Evolutionary conservation across 2,888 invertebrate species (phyloP).

Genomic region (Dendrolimus pini): DNA sequence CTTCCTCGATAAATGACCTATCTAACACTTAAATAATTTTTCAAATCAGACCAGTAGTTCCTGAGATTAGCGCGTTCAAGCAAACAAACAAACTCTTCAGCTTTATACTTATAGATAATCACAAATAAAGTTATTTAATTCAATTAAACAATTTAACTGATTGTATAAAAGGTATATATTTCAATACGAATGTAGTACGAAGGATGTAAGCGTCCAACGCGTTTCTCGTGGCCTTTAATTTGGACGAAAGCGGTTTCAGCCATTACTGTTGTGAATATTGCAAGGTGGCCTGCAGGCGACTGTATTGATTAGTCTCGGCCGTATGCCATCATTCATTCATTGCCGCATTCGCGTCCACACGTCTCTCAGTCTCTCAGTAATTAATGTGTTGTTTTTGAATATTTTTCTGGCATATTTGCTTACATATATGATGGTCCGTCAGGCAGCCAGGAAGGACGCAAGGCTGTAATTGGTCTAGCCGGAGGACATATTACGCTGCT

Average conservation of each 20-base stretch:
- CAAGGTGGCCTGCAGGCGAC: constrained; percentile 3
- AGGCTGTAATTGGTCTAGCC: constrained; percentile 52
- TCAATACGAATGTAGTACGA: too few species aligned
- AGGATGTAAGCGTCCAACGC: neutral
- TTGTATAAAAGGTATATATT: too few species aligned
- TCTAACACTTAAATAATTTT: too few species aligned
- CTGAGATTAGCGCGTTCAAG: too few species aligned
- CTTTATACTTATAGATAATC: too few species aligned
- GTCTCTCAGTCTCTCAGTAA: constrained; percentile 34
- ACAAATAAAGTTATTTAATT: too few species aligned
- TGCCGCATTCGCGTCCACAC: constrained; percentile 30
- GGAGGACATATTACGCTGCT: constrained; percentile 30
- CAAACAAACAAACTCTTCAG: too few species aligned
- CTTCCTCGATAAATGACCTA: too few species aligned
- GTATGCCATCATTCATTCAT: constrained; percentile 60
- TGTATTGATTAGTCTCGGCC: constrained; percentile 39
- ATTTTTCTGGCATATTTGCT: constrained; percentile 40
- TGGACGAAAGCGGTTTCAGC: constrained; percentile 31
- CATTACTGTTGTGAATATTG: constrained; percentile 33
- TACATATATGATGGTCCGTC: constrained; percentile 60
- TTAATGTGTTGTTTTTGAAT: constrained; percentile 20
- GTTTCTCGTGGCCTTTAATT: constrained; percentile 16
- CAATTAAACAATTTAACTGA: too few species aligned
- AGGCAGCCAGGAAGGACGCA: constrained; percentile 54
- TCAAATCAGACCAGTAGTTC: too few species aligned